Evolutionary conservation across 2,113 vertebrate genomes (phyloP).

Genomic region (Hemicordylus capensis): DNA sequence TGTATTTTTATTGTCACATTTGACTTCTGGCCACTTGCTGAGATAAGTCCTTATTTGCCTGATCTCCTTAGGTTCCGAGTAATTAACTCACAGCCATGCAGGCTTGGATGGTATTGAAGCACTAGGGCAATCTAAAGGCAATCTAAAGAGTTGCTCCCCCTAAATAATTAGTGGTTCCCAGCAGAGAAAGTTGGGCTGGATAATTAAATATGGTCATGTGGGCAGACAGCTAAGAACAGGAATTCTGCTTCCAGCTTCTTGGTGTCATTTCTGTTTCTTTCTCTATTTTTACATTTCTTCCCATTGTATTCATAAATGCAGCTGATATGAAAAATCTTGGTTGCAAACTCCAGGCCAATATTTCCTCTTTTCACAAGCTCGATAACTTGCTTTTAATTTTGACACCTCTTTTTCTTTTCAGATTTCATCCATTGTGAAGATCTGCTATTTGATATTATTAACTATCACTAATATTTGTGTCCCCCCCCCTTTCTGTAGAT

Average conservation of each 20-base stretch:
- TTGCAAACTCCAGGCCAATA: neutral
- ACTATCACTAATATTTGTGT: neutral
- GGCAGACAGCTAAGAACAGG: neutral
- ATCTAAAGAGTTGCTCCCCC: constrained; percentile 20
- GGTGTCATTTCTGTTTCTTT: neutral
- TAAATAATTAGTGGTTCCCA: constrained; percentile 24
- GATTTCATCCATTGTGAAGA: neutral
- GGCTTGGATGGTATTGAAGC: neutral
- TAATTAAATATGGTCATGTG: constrained; percentile 24
- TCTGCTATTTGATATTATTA: neutral
- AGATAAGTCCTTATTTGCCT: neutral
- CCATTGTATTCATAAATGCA: neutral
- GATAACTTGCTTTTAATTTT: neutral
- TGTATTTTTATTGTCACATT: fast-evolving
- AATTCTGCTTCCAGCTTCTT: constrained; percentile 2
- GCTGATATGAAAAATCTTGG: neutral
- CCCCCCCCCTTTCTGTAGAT: too few species aligned
- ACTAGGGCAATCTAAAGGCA: neutral
- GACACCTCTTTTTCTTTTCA: neutral
- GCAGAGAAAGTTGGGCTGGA: neutral
- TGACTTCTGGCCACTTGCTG: fast-evolving
- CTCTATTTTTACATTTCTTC: neutral
- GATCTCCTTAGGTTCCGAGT: neutral
- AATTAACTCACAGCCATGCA: neutral
- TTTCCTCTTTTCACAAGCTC: neutral